Conservation (phyloP, 2,797 vertebrate species). For the Aphelocoma californica region DNA sequence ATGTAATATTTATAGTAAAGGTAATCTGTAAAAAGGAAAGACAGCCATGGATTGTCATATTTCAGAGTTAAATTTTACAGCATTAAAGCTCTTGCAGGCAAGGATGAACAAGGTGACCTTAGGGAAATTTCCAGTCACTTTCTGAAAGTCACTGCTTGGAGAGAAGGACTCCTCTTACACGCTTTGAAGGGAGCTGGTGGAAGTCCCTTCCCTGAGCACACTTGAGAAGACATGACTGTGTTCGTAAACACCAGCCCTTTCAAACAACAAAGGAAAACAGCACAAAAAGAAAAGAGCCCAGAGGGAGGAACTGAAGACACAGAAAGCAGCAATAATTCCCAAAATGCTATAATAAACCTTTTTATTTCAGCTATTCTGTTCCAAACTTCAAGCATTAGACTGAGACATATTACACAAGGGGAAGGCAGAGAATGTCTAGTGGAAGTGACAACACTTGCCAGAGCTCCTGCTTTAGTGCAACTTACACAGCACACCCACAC, state of each 20-base stretch:
- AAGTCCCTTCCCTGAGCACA: not conserved
- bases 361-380: not conserved
- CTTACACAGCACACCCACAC: not conserved
- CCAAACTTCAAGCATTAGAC: not conserved
- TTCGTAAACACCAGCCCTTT: not conserved
- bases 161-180: not conserved
- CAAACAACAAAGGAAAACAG: not conserved
- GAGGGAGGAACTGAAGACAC: not conserved
- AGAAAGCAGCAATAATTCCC: not conserved
- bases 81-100: not conserved
- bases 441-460: not conserved
- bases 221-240: not conserved
- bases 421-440: not conserved
- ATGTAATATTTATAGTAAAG: not conserved
- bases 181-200: not conserved
- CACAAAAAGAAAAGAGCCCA: not conserved
- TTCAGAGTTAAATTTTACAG: not conserved
- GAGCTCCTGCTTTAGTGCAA: not conserved
- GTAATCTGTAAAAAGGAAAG: not conserved
- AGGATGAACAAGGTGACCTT: slow-evolving; percentile 4
- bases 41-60: not conserved
- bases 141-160: not conserved
- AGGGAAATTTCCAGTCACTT: slow-evolving; percentile 1
- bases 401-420: not conserved
- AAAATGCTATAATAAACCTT: not conserved